Percentiles rank a stretch among this genome's conserved stretches.
These are phyloP conservation scores for Gopherus flavomarginatus DNA, from an alignment of 2,113 vertebrate genomes.

Conservation along the genomic window DNA sequence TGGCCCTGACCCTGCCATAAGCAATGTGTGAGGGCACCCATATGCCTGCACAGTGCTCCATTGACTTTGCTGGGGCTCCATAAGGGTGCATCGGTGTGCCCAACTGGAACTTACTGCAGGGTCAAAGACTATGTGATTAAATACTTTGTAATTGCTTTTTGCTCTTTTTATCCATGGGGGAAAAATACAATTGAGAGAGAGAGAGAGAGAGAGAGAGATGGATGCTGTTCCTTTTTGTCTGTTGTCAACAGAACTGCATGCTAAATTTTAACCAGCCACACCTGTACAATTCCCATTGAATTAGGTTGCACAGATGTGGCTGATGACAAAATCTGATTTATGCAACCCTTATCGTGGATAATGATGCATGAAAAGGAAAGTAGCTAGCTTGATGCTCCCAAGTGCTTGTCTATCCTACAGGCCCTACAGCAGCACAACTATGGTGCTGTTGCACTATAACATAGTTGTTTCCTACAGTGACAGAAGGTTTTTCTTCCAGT, in stretches of 20 bases:
- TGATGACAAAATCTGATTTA: not conserved
- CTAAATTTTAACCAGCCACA: not conserved
- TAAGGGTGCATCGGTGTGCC: too few relatives aligned
- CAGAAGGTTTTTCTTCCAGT: not conserved
- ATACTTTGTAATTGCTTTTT: not conserved
- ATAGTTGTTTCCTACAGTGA: not conserved
- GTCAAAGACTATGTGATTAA: not conserved
- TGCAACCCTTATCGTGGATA: fast-evolving
- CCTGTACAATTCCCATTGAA: not conserved
- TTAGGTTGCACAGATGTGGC: not conserved
- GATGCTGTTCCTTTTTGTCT: not conserved
- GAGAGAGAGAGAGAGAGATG: not conserved
- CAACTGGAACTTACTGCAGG: not conserved
- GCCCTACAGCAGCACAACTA: not conserved
- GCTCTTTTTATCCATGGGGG: not conserved
- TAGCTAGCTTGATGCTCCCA: not conserved
- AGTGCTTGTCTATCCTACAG: not conserved
- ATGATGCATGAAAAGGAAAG: not conserved
- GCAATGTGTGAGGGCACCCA: too few relatives aligned
- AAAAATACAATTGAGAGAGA: not conserved
- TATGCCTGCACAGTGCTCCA: not conserved
- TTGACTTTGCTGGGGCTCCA: not conserved
- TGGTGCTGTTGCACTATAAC: not conserved
- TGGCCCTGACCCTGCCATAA: not conserved
- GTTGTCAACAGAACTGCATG: not conserved